Conservation (phyloP, 2,888 invertebrate species). For the Calephelis perditalis region DNA sequence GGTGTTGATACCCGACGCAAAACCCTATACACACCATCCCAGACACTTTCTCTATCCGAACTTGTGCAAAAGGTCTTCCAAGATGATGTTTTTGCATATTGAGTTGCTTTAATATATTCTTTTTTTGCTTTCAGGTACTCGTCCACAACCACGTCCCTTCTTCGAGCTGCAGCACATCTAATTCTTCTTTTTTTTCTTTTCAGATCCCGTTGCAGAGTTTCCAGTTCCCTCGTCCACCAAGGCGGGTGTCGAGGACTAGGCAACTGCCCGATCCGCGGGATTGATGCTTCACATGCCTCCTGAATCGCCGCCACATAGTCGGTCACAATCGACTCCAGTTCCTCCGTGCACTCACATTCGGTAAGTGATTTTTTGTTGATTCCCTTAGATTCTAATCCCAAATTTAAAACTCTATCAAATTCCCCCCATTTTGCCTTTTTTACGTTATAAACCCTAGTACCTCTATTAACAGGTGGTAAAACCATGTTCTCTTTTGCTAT, state of each 20-base stretch:
- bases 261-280: neutral
- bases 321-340: neutral
- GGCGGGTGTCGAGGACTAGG: neutral
- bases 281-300: neutral
- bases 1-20: too few species aligned
- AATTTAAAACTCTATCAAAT: neutral
- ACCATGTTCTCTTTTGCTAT: neutral
- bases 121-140: constrained; percentile 4
- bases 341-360: neutral
- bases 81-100: neutral
- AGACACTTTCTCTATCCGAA: neutral
- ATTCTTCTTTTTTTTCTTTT: constrained; percentile 14
- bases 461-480: neutral
- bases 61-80: constrained; percentile 3
- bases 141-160: neutral
- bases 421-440: too few species aligned
- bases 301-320: neutral
- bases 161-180: constrained; percentile 14
- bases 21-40: too few species aligned
- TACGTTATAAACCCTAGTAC: neutral
- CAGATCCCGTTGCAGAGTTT: constrained; percentile 5
- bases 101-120: neutral
- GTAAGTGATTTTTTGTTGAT: neutral
- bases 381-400: neutral
- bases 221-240: constrained; percentile 15